Conservation (phyloP, 2,888 invertebrate species). For the Toxonevra muliebris region DNA sequence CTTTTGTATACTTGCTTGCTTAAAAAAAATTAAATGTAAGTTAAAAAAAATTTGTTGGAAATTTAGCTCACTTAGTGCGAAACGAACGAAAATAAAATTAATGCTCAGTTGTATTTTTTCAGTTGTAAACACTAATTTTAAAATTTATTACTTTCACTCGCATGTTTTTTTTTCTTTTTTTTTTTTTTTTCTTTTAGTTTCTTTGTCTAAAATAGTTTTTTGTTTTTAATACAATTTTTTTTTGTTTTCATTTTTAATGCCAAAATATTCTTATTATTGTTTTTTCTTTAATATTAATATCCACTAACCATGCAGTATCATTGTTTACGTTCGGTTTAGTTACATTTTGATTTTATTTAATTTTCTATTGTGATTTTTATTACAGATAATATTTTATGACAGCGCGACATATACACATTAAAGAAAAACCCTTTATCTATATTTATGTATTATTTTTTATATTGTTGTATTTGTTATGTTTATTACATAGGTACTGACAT, state of each 20-base stretch:
- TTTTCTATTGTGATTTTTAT: background rate
- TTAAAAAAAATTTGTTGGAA: no score
- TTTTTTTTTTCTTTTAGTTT: slow-evolving; percentile 10
- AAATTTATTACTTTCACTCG: slow-evolving; percentile 18
- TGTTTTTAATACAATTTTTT: slow-evolving; percentile 9
- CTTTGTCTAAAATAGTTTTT: slow-evolving; percentile 11
- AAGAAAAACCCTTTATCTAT: no score
- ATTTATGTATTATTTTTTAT: no score
- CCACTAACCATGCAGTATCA: slow-evolving; percentile 39
- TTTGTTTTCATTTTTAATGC: slow-evolving; percentile 2
- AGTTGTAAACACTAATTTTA: slow-evolving; percentile 33
- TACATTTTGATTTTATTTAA: background rate
- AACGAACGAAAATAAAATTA: no score
- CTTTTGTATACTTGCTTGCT: no score
- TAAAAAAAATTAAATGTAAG: no score
- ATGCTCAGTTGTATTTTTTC: slow-evolving; percentile 14
- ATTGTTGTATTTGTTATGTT: no score
- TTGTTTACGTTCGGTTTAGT: slow-evolving; percentile 12
- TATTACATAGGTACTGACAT: no score
- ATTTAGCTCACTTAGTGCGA: no score
- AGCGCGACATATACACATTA: no score
- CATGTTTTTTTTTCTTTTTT: slow-evolving; percentile 1
- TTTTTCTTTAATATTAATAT: slow-evolving; percentile 14
- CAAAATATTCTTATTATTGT: background rate
- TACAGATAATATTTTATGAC: no score